These are phyloP conservation scores for Antechinus stuartii DNA, from an alignment of 2,113 vertebrate species.

Conservation along the genomic window DNA sequence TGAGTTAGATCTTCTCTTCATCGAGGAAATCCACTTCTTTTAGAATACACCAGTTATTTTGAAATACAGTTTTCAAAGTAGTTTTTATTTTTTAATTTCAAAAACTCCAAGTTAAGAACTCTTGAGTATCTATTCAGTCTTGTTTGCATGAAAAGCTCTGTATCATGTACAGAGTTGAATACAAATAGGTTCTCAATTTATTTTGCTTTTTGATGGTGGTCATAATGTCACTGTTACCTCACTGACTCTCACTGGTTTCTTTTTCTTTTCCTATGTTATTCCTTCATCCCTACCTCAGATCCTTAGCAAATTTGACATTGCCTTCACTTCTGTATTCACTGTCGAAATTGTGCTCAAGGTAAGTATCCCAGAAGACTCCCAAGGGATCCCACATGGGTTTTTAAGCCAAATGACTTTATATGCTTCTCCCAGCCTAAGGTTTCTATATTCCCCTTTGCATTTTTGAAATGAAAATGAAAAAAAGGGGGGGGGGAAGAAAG, in stretches of 20 bases:
- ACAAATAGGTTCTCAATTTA: not conserved
- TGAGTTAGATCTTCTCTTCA: too few species aligned
- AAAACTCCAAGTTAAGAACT: not conserved
- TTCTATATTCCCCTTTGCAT: fast-evolving
- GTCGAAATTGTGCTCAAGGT: constrained; percentile 98
- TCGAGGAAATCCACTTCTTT: too few species aligned
- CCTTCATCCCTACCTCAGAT: constrained; percentile 84
- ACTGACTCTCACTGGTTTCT: not conserved
- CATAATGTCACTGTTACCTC: fast-evolving
- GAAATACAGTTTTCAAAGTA: not conserved
- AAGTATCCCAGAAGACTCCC: constrained; percentile 27
- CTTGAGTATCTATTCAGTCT: not conserved
- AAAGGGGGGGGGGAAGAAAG: not conserved
- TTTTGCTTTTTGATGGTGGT: not conserved
- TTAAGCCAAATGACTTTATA: not conserved
- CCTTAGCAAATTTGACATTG: constrained; percentile 94
- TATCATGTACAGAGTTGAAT: not conserved
- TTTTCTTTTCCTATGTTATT: too few species aligned
- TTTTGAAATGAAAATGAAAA: not conserved
- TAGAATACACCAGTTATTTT: not conserved
- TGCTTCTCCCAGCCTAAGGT: not conserved
- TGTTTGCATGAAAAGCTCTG: not conserved
- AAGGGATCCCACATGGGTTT: fast-evolving
- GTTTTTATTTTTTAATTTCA: not conserved
- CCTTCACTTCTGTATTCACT: constrained; percentile 96